Base-by-base conservation (phyloP, 2,888 invertebrate genomes). In the Diaprepes abbreviatus region DNA sequence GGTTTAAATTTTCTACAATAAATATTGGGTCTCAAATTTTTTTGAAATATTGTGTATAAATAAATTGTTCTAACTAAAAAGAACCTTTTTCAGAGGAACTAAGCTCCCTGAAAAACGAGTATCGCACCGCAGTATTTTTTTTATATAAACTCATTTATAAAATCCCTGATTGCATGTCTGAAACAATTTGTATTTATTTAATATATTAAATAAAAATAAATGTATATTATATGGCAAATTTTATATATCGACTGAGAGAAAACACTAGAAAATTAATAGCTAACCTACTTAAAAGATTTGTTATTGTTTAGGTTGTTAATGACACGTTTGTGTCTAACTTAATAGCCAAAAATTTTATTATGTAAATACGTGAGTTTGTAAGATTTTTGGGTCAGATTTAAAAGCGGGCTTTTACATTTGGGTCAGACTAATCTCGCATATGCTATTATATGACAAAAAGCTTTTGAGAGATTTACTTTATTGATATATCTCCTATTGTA, bases 311-410 rank as follows among this genome's bases (percentile, higher is more conserved):
- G 14, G 7, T 17, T 31, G 36, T 31, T 16, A 43, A 31, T 6
- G 10, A 31, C 14, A 40, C 17, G 16, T 21, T 43, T 58, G 17
- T 43, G 58, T 43, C 43, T 43, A 58, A 24, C 58, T 48, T 48
- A 63, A 63, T 38, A 14, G 63, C 54, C 33, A 43, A 54, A 63
- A 52, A 36, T 54, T 63, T 16, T 31, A 54, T 54, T 63, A 40
- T 63, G 43, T 54, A 63, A 54, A 63, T 63, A 63, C 52, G 38
- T 43, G 28, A 10, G 45, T 60, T 48, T 63, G 54, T 17, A 19
- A 63, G 63, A 63, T 63, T 63, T 63, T 63, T 36, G 19, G 63
- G 63, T 63, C 63, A 63, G 52, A 63, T 63, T 52, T 38, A 52
- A 50, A 38, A 54, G 38, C 28, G 38, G 10, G 36, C 10, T 12